These are phyloP conservation scores for Micromesistius poutassou DNA, from an alignment of 2,797 vertebrate species.

Conservation along the genomic window DNA sequence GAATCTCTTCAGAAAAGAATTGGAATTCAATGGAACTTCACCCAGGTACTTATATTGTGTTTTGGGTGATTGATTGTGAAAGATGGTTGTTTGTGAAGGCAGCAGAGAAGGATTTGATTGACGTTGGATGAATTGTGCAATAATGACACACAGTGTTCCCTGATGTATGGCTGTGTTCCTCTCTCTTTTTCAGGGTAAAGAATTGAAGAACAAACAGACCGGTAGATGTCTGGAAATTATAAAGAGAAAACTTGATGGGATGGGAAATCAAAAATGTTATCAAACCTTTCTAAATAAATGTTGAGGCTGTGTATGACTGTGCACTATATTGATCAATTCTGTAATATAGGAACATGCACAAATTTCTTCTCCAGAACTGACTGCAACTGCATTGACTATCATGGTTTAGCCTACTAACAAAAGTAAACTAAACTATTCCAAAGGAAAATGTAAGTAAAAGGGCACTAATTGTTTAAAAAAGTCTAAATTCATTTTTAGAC, in stretches of 20 bases:
- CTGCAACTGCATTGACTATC: no score
- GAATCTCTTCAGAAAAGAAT: constrained; percentile 56
- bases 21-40: constrained; percentile 68
- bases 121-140: no score
- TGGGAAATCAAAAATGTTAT: constrained; percentile 65
- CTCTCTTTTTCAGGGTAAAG: constrained; percentile 52
- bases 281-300: constrained; percentile 46
- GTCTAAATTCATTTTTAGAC: no score
- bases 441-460: no score
- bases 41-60: constrained; percentile 53
- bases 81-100: no score
- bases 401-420: no score
- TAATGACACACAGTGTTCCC: no score
- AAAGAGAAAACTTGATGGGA: constrained; percentile 36
- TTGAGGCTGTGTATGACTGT: not conserved
- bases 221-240: constrained; percentile 67
- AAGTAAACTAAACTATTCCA: no score
- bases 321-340: not conserved
- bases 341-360: not conserved
- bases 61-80: no score
- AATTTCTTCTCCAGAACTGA: no score
- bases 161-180: not conserved
- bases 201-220: constrained; percentile 62
- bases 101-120: no score
- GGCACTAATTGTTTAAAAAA: no score